A percentile compares a stretch with the other conserved stretches of the same genome.
phyloP scores from a whole-genome alignment of 2,797 vertebrate genomes.

The Siniperca undulata region DNA sequence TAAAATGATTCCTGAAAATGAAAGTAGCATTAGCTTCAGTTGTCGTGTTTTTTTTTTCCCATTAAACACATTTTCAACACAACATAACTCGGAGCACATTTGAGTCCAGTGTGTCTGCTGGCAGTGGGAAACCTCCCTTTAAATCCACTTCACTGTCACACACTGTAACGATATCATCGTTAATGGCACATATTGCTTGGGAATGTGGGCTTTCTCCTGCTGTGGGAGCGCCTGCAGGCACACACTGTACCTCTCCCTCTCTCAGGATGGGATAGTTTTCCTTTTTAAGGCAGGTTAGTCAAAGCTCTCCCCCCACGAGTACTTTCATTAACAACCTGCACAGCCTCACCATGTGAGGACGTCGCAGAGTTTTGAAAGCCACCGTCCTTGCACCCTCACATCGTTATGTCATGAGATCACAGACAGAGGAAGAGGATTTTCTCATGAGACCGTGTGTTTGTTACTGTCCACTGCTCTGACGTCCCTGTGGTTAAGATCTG shows the following conservation, averaged over 20 bases:
- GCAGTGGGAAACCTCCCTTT: background rate
- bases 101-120: background rate
- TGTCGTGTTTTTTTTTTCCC: too few relatives aligned
- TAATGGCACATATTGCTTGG: constrained; percentile 59
- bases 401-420: constrained; percentile 71
- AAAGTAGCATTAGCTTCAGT: too few relatives aligned
- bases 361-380: constrained; percentile 22
- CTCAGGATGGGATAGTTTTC: constrained; percentile 77
- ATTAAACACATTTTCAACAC: background rate
- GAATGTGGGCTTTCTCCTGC: constrained; percentile 37
- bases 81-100: background rate
- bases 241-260: constrained; percentile 20
- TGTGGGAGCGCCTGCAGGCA: constrained; percentile 30
- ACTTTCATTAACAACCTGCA: constrained; percentile 43
- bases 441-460: background rate
- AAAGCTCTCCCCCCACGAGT: constrained; percentile 26
- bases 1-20: background rate
- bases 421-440: background rate
- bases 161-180: constrained; percentile 43
- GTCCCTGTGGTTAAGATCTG: background rate
- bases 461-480: background rate
- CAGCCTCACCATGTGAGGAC: constrained; percentile 62
- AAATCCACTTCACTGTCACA: constrained; percentile 24
- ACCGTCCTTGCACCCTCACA: constrained; percentile 43
- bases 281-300: constrained; percentile 82